Base-by-base conservation (phyloP, 2,888 invertebrate genomes). In the Bugulina stolonifera region DNA sequence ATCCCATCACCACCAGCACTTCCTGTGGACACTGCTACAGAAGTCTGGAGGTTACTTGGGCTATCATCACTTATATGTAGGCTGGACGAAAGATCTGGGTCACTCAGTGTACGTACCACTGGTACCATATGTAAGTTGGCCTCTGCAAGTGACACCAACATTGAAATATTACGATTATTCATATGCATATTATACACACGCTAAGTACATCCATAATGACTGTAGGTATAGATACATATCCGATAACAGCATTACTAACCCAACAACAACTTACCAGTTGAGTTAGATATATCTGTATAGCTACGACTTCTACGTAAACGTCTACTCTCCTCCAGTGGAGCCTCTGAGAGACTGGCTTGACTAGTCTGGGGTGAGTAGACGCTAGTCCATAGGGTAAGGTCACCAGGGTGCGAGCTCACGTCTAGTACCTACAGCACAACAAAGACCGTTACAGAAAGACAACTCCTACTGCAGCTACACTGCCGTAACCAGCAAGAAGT, bases 401-500 rank as follows among this genome's bases (percentile, higher is more conserved):
- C 90, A 73, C 93, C 89, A 72, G 94, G 90, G 82, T 91, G 91
- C 84, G 89, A 91, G 77, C 91, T 90, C 72, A 94, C 93, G 90
- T 91, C 92, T 78, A 95, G 86, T 78, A 93, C 91, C 92, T 93
- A 83, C 35, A 79, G 76, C 76, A 71, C 55, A 43, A 69, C 23
- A 27, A 27, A 69, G 29, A 54, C 29, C 18, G 27, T 14, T 57
- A 23, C 27, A 54, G 14, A 14, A n/a, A 18, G 54, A n/a, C n/a
- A 54, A 54, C 14, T 54, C 54, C 14, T 54, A 14, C 14, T 54
- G 14, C n/a, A 14, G 18, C 14, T 57, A 25, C n/a, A n/a, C n/a
- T n/a, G n/a, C n/a, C n/a, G n/a, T n/a, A n/a, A n/a, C n/a, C n/a
- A n/a, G n/a, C n/a, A n/a, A n/a, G n/a, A n/a, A n/a, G n/a, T n/a